These are phyloP conservation scores for Eupeodes luniger DNA, from an alignment of 2,888 invertebrate species.

Conservation along the genomic window DNA sequence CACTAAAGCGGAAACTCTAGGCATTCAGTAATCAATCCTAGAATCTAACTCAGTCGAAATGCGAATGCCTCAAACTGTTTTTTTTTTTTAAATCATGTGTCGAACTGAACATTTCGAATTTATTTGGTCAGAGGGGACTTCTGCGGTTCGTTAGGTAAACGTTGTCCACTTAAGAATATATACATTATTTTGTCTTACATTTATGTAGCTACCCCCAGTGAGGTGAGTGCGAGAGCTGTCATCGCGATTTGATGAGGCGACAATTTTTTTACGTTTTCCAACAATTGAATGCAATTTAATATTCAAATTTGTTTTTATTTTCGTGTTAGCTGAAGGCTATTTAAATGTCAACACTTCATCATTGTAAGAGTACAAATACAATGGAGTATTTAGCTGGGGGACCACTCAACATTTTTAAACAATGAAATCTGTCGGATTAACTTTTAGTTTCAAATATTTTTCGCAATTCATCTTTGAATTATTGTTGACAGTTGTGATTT, in stretches of 20 bases:
- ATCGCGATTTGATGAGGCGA: slow-evolving; percentile 64
- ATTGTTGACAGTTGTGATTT: slow-evolving; percentile 61
- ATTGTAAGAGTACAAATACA: slow-evolving; percentile 41
- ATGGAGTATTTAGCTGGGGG: slow-evolving; percentile 20
- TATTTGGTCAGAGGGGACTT: slow-evolving; percentile 66
- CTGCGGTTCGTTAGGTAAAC: slow-evolving; percentile 72
- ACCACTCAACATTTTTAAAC: slow-evolving; percentile 36
- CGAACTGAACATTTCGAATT: slow-evolving; percentile 64
- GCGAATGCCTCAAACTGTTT: slow-evolving; percentile 52
- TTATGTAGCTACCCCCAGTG: slow-evolving; percentile 52
- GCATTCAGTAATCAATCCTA: slow-evolving; percentile 45
- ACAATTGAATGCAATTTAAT: slow-evolving; percentile 76
- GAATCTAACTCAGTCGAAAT: slow-evolving; percentile 59
- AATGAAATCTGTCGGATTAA: slow-evolving; percentile 62
- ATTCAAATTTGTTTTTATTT: slow-evolving; percentile 73
- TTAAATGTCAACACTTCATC: slow-evolving; percentile 75
- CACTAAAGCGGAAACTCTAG: slow-evolving; percentile 63
- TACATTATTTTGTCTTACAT: slow-evolving; percentile 22
- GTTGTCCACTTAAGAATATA: slow-evolving; percentile 59
- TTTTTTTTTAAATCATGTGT: slow-evolving; percentile 49
- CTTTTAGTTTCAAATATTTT: slow-evolving; percentile 25
- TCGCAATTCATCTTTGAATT: slow-evolving; percentile 53
- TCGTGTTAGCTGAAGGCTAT: slow-evolving; percentile 67
- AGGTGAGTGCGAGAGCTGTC: slow-evolving; percentile 55
- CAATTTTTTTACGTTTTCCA: slow-evolving; percentile 22